phyloP scores from a whole-genome alignment of 2,888 invertebrate species.

The Ichneumoninae sp. region DNA sequence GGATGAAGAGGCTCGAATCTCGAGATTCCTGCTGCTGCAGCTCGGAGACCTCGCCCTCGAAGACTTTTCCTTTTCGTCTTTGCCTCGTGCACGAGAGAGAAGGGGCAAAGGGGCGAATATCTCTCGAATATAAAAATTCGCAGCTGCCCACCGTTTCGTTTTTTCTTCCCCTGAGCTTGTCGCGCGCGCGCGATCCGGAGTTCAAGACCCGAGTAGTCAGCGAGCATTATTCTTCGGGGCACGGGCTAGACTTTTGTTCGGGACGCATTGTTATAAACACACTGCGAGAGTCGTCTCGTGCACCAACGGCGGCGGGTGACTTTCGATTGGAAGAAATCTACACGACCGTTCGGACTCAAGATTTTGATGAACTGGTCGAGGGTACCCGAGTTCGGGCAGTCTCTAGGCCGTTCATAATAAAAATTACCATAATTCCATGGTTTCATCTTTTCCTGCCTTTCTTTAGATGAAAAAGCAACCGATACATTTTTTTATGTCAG shows the following conservation, averaged over 20 bases:
- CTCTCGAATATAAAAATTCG: constrained; percentile 74
- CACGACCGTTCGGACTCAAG: constrained; percentile 20
- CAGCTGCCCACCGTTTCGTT: constrained; percentile 73
- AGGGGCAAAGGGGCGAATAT: constrained; percentile 61
- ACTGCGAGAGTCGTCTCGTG: constrained; percentile 60
- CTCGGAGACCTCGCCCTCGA: constrained; percentile 4
- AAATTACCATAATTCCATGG: neutral
- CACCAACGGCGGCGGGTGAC: constrained; percentile 69
- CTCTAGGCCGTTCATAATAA: neutral
- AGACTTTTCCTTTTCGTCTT: constrained; percentile 12
- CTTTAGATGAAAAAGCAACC: too few relatives aligned
- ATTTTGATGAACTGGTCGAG: constrained; percentile 10
- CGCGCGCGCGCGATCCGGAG: constrained; percentile 35
- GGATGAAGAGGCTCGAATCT: constrained; percentile 1
- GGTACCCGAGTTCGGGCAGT: neutral
- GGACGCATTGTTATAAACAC: constrained; percentile 65
- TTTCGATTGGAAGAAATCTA: constrained; percentile 72
- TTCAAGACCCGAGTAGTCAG: constrained; percentile 43
- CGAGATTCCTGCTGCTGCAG: constrained; percentile 17
- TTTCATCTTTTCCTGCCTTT: too few relatives aligned
- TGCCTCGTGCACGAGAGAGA: constrained; percentile 7
- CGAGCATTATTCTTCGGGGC: constrained; percentile 64
- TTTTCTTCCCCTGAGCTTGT: constrained; percentile 44
- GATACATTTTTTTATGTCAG: too few relatives aligned
- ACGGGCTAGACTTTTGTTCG: constrained; percentile 78